Evolutionary conservation across 2,113 vertebrate species (phyloP).

Genomic region (Caretta caretta): DNA sequence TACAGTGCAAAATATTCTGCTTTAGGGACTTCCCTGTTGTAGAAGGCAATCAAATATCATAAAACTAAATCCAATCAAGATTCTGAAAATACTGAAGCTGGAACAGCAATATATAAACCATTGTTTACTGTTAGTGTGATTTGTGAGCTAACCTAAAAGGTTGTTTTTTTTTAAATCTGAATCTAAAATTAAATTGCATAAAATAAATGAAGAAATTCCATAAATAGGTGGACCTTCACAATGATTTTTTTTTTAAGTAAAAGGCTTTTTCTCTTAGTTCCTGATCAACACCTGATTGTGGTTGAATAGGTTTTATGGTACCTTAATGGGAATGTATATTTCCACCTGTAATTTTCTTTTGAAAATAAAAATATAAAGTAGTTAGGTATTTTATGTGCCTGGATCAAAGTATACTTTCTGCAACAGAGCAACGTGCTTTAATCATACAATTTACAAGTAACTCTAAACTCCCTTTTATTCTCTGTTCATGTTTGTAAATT

Average conservation of each 20-base stretch:
- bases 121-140: background rate
- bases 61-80: background rate
- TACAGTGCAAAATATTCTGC: background rate
- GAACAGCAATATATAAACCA: background rate
- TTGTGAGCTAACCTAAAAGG: background rate
- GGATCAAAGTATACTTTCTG: background rate
- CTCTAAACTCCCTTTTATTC: conserved; percentile 16
- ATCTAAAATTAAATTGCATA: background rate
- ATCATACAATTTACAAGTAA: conserved; percentile 20
- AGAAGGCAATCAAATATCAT: background rate
- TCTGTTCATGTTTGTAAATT: background rate
- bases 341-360: background rate
- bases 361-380: conserved; percentile 17
- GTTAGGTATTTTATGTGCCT: conserved; percentile 1
- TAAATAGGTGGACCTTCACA: background rate
- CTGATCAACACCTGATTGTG: background rate
- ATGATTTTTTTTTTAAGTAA: background rate
- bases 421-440: conserved; percentile 21
- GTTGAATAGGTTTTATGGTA: background rate
- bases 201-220: background rate
- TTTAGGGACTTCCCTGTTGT: background rate
- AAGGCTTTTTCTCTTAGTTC: background rate
- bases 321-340: background rate
- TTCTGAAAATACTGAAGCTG: background rate
- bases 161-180: background rate